Evolutionary conservation across 1,140 invertebrate genomes (phyloP).

Genomic region (Laupala kohalensis): DNA sequence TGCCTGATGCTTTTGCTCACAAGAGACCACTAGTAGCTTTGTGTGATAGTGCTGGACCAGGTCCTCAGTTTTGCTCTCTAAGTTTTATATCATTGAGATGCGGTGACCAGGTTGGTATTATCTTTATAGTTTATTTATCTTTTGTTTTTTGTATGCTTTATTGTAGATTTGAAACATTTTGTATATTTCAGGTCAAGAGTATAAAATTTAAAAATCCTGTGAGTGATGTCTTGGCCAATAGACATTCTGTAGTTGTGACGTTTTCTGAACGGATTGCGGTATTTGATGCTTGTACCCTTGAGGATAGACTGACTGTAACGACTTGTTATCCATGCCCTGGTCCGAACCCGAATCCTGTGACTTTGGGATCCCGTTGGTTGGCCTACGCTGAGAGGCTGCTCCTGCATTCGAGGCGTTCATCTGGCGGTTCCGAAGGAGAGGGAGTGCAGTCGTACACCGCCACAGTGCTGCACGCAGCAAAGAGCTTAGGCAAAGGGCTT

Average conservation of each 20-base stretch:
- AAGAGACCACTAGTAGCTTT: conserved; percentile 78
- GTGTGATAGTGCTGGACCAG: conserved; percentile 68
- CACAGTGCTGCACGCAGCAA: conserved; percentile 87
- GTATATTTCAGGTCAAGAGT: conserved; percentile 48
- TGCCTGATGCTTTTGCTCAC: conserved; percentile 47
- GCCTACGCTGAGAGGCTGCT: conserved; percentile 51
- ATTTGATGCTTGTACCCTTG: conserved; percentile 77
- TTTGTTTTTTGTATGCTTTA: conserved; percentile 9
- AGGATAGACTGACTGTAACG: conserved; percentile 73
- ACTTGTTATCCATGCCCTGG: conserved; percentile 82
- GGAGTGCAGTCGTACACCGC: conserved; percentile 84
- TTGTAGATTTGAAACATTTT: not conserved
- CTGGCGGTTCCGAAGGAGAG: conserved; percentile 38
- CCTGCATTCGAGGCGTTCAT: conserved; percentile 39
- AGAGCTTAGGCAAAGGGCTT: conserved; percentile 72
- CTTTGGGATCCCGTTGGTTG: conserved; percentile 56
- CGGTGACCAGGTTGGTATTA: conserved; percentile 62
- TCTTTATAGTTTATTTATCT: conserved; percentile 8
- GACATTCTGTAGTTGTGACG: conserved; percentile 66
- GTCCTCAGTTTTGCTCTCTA: conserved; percentile 71
- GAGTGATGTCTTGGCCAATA: conserved; percentile 73
- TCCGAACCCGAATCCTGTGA: conserved; percentile 74
- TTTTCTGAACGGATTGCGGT: conserved; percentile 83
- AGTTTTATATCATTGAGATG: conserved; percentile 81
- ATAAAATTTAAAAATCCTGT: conserved; percentile 88